Conservation (phyloP, 2,113 vertebrate genomes). For the Cathartes aura region DNA sequence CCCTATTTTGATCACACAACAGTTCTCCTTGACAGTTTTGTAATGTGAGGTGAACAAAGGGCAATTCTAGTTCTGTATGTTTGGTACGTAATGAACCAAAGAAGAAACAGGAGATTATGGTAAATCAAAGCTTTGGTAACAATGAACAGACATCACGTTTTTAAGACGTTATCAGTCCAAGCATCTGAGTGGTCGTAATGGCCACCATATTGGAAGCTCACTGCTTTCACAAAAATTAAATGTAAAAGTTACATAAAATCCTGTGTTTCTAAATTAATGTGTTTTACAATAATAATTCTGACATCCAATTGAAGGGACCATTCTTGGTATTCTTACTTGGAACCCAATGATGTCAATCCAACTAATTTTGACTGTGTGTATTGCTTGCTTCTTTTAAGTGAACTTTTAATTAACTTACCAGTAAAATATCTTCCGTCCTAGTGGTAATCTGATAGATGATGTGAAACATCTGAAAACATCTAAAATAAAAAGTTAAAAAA, state of each 20-base stretch:
- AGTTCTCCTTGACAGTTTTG: neutral
- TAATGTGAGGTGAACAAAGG: neutral
- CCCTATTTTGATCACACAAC: neutral
- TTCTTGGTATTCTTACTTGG: neutral
- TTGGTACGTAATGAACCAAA: neutral
- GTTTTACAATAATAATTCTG: neutral
- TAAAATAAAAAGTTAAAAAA: conserved; percentile 45
- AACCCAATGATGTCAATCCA: neutral
- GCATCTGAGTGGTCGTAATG: neutral
- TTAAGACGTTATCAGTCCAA: neutral
- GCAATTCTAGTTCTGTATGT: neutral
- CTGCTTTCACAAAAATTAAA: neutral
- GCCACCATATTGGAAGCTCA: neutral
- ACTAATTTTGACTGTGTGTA: neutral
- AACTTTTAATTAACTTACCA: conserved; percentile 77
- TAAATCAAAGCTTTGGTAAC: neutral
- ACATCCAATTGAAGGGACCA: neutral
- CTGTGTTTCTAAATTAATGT: neutral
- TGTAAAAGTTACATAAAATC: neutral
- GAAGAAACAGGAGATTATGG: neutral
- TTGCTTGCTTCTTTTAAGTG: neutral
- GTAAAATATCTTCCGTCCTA: conserved; percentile 89
- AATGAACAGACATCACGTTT: neutral
- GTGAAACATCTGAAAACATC: conserved; percentile 93
- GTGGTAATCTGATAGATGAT: conserved; percentile 93